Conservation (phyloP, 2,797 vertebrate genomes). For the Streptopelia turtur region DNA sequence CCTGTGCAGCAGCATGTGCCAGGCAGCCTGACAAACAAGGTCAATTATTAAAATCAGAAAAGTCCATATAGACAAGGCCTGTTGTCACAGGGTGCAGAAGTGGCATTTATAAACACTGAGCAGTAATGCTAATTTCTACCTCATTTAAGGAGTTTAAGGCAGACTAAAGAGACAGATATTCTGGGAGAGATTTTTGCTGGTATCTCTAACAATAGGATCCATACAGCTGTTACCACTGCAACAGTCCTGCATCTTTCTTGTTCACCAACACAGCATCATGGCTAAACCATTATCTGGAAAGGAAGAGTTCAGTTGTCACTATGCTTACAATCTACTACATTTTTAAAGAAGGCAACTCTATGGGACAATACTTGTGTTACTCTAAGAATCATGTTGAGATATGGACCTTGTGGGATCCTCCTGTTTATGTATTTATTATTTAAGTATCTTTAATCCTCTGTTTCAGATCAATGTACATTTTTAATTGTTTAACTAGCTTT, state of each 20-base stretch:
- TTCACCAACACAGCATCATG: background rate
- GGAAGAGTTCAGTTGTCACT: background rate
- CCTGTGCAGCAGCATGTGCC: rapidly evolving
- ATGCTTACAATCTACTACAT: background rate
- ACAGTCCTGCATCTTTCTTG: background rate
- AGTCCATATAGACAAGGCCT: background rate
- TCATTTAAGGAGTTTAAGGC: background rate
- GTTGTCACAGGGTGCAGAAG: background rate
- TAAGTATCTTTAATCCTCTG: background rate
- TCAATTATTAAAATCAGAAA: background rate
- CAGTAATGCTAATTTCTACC: background rate
- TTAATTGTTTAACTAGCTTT: background rate
- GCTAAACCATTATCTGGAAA: background rate
- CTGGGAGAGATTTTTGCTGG: background rate
- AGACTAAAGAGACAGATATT: background rate
- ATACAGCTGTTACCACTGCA: background rate
- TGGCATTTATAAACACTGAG: background rate
- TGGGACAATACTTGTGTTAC: background rate
- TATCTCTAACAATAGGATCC: background rate
- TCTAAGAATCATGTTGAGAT: background rate
- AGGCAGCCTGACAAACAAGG: background rate
- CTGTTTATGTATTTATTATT: background rate
- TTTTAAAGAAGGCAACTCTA: background rate
- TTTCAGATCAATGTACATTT: background rate
- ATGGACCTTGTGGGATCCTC: background rate